Conservation (phyloP, 2,113 vertebrate genomes). For the Sylvilagus bachmani region DNA sequence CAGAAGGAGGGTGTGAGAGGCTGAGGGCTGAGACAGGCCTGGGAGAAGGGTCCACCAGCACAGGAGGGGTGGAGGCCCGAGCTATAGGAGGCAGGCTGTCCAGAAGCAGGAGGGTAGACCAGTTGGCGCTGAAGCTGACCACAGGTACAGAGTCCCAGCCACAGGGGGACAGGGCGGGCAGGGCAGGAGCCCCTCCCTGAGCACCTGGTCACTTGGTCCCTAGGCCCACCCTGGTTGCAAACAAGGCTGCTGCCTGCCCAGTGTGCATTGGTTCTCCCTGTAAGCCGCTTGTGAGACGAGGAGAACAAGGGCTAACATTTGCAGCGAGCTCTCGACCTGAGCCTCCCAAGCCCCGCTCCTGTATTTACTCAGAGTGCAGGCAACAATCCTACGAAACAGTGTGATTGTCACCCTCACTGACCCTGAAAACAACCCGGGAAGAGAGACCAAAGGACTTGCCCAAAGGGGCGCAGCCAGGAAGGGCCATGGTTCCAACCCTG, state of each 20-base stretch:
- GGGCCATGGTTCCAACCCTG: background rate
- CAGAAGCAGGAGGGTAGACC: too few relatives aligned
- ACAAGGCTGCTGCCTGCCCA: too few relatives aligned
- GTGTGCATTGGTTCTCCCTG: rapidly evolving
- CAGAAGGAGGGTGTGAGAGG: too few relatives aligned
- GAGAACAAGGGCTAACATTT: too few relatives aligned
- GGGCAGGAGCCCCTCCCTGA: background rate
- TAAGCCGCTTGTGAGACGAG: background rate
- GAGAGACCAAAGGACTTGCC: background rate
- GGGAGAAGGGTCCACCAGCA: rapidly evolving
- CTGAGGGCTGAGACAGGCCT: too few relatives aligned
- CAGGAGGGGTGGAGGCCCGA: background rate
- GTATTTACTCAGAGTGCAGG: background rate
- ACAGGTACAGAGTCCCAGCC: too few relatives aligned
- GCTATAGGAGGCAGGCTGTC: background rate
- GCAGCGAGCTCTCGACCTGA: background rate
- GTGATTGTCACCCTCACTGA: background rate
- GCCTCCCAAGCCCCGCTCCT: too few relatives aligned
- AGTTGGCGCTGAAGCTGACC: background rate
- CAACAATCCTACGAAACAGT: background rate
- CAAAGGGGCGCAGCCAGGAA: background rate
- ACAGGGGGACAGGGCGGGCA: background rate
- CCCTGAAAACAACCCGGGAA: background rate
- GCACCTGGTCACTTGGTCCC: too few relatives aligned
- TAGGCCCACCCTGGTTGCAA: background rate